Conservation (phyloP, 1,140 invertebrate species). For the Yoshiicerus persimilis region DNA sequence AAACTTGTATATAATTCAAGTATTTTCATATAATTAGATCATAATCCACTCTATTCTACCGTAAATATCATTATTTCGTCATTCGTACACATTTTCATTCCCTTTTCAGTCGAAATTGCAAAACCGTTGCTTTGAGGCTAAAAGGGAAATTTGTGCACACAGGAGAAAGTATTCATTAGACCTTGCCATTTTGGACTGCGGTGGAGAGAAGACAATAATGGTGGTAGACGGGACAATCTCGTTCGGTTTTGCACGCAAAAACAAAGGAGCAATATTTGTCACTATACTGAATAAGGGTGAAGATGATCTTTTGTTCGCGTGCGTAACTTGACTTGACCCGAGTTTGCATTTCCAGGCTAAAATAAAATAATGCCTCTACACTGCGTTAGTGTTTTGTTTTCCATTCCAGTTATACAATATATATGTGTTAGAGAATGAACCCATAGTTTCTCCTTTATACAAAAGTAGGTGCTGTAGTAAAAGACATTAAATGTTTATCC, state of each 20-base stretch:
- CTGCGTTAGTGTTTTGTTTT: too few species aligned
- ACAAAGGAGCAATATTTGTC: not conserved
- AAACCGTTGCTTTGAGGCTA: too few species aligned
- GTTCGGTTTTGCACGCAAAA: not conserved
- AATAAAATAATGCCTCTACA: not conserved
- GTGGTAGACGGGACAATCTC: not conserved
- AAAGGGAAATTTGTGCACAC: too few species aligned
- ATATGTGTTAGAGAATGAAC: not conserved
- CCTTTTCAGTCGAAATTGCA: too few species aligned
- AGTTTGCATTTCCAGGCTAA: not conserved
- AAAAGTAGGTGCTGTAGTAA: not conserved
- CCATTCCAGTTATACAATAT: too few species aligned
- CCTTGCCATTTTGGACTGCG: not conserved
- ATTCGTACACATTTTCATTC: too few species aligned
- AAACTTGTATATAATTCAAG: too few species aligned
- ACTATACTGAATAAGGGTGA: not conserved
- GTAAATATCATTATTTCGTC: too few species aligned
- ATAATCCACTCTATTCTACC: too few species aligned
- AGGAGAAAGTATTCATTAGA: too few species aligned
- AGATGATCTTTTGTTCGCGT: constrained; percentile 33
- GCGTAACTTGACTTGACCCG: not conserved
- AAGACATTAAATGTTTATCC: not conserved
- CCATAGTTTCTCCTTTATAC: not conserved
- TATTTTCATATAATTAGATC: too few species aligned
- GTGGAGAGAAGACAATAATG: not conserved